A percentile compares a stretch with the other conserved stretches of the same genome.
Evolutionary conservation across 1,140 invertebrate genomes (phyloP).

Genomic region (Neotoxoptera formosana): DNA sequence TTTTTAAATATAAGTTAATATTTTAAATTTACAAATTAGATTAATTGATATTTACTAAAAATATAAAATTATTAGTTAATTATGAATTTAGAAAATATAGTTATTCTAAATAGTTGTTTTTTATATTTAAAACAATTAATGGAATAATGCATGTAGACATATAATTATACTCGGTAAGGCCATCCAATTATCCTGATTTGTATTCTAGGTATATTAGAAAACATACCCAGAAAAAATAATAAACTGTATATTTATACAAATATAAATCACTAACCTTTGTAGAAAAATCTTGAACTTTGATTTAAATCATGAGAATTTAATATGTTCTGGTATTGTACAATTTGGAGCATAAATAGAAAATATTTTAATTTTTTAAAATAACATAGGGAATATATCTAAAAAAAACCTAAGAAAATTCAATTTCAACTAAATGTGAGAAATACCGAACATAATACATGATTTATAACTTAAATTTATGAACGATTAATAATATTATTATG

Average conservation of each 20-base stretch:
- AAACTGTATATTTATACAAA: background rate
- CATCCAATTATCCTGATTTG: background rate
- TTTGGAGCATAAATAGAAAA: too few species aligned
- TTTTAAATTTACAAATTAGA: slow-evolving; percentile 2
- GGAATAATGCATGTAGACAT: slow-evolving; percentile 14
- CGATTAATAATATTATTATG: background rate
- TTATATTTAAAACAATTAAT: background rate
- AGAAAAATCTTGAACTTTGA: background rate
- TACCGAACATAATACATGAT: background rate
- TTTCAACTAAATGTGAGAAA: background rate
- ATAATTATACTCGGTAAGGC: background rate
- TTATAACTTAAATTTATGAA: background rate
- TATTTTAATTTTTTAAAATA: background rate
- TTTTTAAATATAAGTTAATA: background rate
- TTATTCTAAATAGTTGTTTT: background rate
- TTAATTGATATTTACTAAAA: background rate
- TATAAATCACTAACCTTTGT: slow-evolving; percentile 30
- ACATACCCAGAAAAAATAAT: background rate
- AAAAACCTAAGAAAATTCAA: background rate
- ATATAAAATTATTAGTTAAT: background rate
- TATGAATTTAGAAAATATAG: background rate
- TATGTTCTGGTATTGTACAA: background rate
- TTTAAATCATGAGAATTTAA: slow-evolving; percentile 13
- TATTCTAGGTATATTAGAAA: background rate
- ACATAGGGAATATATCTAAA: background rate